Conservation (phyloP, 92 coral and sea anemone genomes). For the Zoanthus sociatus region DNA sequence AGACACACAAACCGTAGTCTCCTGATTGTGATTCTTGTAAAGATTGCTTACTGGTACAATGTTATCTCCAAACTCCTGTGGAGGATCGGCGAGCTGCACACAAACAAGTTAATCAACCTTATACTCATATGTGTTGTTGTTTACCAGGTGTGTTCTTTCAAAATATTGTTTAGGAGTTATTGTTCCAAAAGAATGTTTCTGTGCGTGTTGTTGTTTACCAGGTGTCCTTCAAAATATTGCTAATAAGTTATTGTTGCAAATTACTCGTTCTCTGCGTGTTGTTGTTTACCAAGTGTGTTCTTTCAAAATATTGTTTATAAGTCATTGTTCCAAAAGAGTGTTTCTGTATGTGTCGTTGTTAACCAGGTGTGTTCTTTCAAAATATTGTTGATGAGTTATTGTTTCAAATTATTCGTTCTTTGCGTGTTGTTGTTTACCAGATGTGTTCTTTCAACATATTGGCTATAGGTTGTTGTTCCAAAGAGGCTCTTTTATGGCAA, state of each 20-base stretch:
- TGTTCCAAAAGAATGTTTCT: too few species aligned
- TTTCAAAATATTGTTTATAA: neutral
- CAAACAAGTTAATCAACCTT: slow-evolving; percentile 86
- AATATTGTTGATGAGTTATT: too few species aligned
- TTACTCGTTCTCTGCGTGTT: slow-evolving; percentile 55
- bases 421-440: slow-evolving; percentile 93
- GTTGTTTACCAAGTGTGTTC: slow-evolving; percentile 91
- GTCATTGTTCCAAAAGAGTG: too few species aligned
- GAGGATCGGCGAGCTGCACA: slow-evolving; percentile 97
- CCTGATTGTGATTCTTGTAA: slow-evolving; percentile 64
- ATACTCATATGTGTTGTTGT: slow-evolving; percentile 91
- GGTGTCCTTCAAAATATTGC: slow-evolving; percentile 42
- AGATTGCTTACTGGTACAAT: slow-evolving; percentile 77
- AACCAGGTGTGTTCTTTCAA: slow-evolving; percentile 76
- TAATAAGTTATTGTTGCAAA: too few species aligned
- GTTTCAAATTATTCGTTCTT: too few species aligned
- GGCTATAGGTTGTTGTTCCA: too few species aligned
- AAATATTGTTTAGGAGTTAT: too few species aligned
- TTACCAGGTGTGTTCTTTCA: slow-evolving; percentile 79
- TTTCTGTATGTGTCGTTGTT: slow-evolving; percentile 76
- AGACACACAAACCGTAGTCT: slow-evolving; percentile 36
- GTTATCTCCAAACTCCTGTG: slow-evolving; percentile 87
- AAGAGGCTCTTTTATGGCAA: slow-evolving; percentile 55
- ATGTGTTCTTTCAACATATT: slow-evolving; percentile 46
- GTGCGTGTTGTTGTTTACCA: slow-evolving; percentile 91